Percentiles rank a stretch among this genome's conserved stretches.
Conservation (phyloP, 1,140 invertebrate genomes). For the Heliconius congener region DNA sequence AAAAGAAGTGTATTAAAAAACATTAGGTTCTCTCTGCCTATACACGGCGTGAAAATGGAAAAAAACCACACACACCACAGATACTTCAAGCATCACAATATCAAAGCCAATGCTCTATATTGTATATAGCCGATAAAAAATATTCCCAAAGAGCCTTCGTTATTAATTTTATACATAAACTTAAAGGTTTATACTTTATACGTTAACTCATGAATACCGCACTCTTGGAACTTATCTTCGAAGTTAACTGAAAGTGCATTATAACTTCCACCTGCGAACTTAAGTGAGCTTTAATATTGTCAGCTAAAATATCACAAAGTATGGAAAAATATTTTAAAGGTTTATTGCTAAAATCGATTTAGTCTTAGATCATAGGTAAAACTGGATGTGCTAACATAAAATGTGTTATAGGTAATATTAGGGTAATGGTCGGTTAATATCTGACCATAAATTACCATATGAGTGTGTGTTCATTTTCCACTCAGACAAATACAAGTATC, state of each 20-base stretch:
- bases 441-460: no score
- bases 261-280: conserved; percentile 49
- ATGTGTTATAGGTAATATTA: no score
- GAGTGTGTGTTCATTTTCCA: no score
- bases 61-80: no score
- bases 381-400: not conserved
- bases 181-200: conserved; percentile 8
- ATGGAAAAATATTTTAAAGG: conserved; percentile 39
- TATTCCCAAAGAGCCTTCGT: not conserved
- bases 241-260: conserved; percentile 51
- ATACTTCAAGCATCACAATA: no score
- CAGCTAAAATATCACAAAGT: conserved; percentile 24
- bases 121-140: not conserved
- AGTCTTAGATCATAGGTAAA: not conserved
- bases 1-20: no score
- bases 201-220: conserved; percentile 35
- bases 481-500: no score
- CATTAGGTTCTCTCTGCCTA: no score
- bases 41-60: no score
- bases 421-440: no score
- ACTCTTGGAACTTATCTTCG: conserved; percentile 36
- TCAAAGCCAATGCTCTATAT: not conserved
- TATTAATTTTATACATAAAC: conserved; percentile 9
- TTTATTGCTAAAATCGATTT: conserved; percentile 25
- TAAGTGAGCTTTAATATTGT: conserved; percentile 40